Evolutionary conservation across 2,888 invertebrate species (phyloP).

Genomic region (Ormyrus rosae): DNA sequence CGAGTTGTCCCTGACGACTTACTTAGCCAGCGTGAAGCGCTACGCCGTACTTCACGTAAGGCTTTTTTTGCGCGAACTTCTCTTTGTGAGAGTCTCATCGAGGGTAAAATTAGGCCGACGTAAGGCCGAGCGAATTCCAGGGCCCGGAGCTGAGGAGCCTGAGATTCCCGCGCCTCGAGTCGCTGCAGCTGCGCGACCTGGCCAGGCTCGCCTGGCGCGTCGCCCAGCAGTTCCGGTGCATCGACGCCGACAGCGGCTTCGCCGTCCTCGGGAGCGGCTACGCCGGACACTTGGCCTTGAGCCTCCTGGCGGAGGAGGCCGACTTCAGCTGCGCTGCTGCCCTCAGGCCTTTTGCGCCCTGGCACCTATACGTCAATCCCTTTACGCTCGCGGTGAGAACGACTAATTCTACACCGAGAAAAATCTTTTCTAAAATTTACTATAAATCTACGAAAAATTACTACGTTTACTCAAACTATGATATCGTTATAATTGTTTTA

Average conservation of each 20-base stretch:
- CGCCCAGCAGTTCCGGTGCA: constrained; percentile 6
- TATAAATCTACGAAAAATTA: too few relatives aligned
- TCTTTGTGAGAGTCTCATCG: background rate
- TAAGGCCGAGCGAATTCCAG: constrained; percentile 37
- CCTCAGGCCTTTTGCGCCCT: constrained; percentile 37
- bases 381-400: constrained; percentile 32
- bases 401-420: background rate
- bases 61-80: background rate
- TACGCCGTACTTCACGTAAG: constrained; percentile 51
- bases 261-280: constrained; percentile 44
- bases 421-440: background rate
- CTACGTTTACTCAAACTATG: background rate
- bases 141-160: constrained; percentile 5
- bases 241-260: constrained; percentile 7
- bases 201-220: background rate
- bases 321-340: constrained; percentile 39
- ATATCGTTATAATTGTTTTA: background rate
- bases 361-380: constrained; percentile 44
- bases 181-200: constrained; percentile 37
- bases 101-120: constrained; percentile 20
- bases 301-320: constrained; percentile 15
- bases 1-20: constrained; percentile 43
- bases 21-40: constrained; percentile 21
- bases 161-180: constrained; percentile 18
- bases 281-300: constrained; percentile 51